phyloP scores from a whole-genome alignment of 2,888 invertebrate genomes.

The Thysanoteuthis rhombus region DNA sequence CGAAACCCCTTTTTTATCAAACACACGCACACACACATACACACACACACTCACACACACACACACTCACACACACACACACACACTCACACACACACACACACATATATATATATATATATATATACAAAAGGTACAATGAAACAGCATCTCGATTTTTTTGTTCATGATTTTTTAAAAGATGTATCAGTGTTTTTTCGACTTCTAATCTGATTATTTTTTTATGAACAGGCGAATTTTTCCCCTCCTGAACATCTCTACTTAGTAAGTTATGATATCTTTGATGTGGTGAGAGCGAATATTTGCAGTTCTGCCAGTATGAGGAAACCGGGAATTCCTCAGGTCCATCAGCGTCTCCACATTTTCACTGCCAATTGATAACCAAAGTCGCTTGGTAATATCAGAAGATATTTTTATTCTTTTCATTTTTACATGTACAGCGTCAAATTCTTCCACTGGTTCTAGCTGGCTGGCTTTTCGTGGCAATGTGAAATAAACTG shows the following conservation, averaged over 20 bases:
- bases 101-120: no score
- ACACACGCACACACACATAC: no score
- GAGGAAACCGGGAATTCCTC: background rate
- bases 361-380: background rate
- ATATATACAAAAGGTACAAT: no score
- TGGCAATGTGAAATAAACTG: background rate
- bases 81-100: no score
- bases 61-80: no score
- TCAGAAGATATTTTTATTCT: background rate
- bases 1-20: no score
- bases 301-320: background rate
- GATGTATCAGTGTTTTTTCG: background rate
- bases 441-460: background rate
- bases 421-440: background rate
- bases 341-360: background rate
- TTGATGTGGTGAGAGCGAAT: background rate
- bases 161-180: background rate
- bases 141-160: background rate
- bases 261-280: background rate
- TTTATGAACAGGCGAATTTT: background rate
- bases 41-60: no score
- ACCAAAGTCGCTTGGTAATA: background rate
- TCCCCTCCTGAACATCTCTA: background rate
- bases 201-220: background rate
- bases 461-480: background rate